Evolutionary conservation across 1,140 invertebrate species (phyloP), one percentile per base, ranked within the genome.

Genomic region (Ostrea denselamellosa): DNA sequence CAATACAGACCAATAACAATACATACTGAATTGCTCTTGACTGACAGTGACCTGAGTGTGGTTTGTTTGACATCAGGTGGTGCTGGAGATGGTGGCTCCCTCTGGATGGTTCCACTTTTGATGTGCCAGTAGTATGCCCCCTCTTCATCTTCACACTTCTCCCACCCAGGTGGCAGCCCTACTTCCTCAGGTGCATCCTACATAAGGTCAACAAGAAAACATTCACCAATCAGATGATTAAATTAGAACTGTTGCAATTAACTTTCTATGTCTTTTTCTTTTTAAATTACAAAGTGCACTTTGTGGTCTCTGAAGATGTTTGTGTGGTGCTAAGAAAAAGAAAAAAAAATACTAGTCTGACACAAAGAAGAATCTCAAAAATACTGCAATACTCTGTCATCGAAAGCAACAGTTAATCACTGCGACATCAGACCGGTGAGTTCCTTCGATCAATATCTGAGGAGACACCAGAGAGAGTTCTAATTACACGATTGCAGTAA

Each of bases 61-160:
- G 90, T 91, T 83, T 92, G 90, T 85, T 90, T 90, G 28, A 89
- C 88, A 52, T 92, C 93, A 58, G 92, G 92, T 58, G 92, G 90
- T 51, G 95, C 94, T 8, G 92, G 90, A 82, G 96, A 96, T 7
- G 98, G 98, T 83, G 97, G 96, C 94, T 99, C 98, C 83, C 98
- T 96, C 93, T 99, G 98, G 92, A 99, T 99, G 0, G 98, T 99
- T 12, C 98, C 98, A 93, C 98, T 99, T 95, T 99, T 98, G 92
- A 99, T 98, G 95, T 99, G 98, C 98, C 98, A 99, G 94, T 98
- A 99, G 95, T 99, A 99, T 2, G 98, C 97, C 17, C 98, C 98
- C 94, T 97, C 97, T 92, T 97, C 97, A 95, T 98, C 98, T 96
- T 98, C 98, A 95, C 98, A 98, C 95, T 97, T 97, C 95, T 98